These are phyloP conservation scores for Cheilosia soror DNA, from an alignment of 2,888 invertebrate species.

Conservation along the genomic window DNA sequence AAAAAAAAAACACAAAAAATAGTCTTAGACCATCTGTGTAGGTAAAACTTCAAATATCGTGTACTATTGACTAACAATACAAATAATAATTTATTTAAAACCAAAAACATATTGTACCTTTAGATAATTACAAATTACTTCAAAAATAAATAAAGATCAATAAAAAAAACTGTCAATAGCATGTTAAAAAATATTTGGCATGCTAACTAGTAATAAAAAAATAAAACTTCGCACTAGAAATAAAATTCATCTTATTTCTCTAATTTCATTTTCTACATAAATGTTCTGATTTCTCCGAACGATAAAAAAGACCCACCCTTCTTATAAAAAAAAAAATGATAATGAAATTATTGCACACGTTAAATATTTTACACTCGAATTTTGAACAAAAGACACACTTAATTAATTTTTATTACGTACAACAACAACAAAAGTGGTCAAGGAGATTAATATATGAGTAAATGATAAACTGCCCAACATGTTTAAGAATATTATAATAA, in stretches of 20 bases:
- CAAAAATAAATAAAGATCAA: slow-evolving; percentile 62
- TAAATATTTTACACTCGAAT: slow-evolving; percentile 71
- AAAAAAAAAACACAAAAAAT: slow-evolving; percentile 31
- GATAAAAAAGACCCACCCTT: slow-evolving; percentile 70
- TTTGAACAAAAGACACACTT: slow-evolving; percentile 62
- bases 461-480: slow-evolving; percentile 74
- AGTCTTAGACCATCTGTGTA: slow-evolving; percentile 74
- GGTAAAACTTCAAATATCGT: slow-evolving; percentile 74
- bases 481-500: slow-evolving; percentile 67
- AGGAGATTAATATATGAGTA: slow-evolving; percentile 64
- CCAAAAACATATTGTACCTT: slow-evolving; percentile 72
- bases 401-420: slow-evolving; percentile 68
- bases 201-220: slow-evolving; percentile 55
- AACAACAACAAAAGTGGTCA: slow-evolving; percentile 58
- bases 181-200: slow-evolving; percentile 62
- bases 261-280: slow-evolving; percentile 54
- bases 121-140: slow-evolving; percentile 74
- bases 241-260: slow-evolving; percentile 51
- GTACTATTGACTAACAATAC: slow-evolving; percentile 71
- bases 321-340: slow-evolving; percentile 35
- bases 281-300: slow-evolving; percentile 59
- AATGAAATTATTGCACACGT: slow-evolving; percentile 69
- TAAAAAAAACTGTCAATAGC: slow-evolving; percentile 66
- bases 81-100: slow-evolving; percentile 71
- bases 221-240: slow-evolving; percentile 63